Conservation (phyloP, 2,113 vertebrate genomes). For the Probosciger aterrimus region DNA sequence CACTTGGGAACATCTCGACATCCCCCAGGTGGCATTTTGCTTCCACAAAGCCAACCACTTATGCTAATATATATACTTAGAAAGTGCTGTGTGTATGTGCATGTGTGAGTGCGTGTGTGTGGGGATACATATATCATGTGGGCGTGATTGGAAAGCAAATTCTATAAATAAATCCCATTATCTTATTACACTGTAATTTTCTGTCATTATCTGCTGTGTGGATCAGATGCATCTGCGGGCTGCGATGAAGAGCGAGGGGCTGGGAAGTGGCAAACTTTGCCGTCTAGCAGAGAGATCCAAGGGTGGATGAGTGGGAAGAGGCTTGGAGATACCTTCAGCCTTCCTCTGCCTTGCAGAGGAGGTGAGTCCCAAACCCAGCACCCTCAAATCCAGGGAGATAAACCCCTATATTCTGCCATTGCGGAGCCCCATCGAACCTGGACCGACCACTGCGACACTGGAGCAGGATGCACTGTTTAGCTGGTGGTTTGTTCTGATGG, state of each 20-base stretch:
- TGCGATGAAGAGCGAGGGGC: slow-evolving; percentile 22
- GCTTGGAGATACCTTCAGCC: neutral
- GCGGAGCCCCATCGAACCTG: accelerated
- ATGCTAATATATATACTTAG: slow-evolving; percentile 40
- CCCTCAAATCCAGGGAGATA: accelerated
- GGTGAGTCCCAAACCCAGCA: neutral
- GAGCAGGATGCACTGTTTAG: accelerated
- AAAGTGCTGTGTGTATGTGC: neutral
- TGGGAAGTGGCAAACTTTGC: slow-evolving; percentile 33
- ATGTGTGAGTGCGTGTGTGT: neutral
- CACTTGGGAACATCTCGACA: slow-evolving; percentile 44
- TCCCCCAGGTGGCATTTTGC: slow-evolving; percentile 56
- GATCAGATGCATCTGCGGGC: slow-evolving; percentile 59
- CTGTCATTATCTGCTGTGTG: slow-evolving; percentile 51
- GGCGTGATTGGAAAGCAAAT: slow-evolving; percentile 48
- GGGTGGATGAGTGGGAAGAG: neutral
- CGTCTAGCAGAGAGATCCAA: neutral
- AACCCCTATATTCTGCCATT: neutral
- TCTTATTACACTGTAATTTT: slow-evolving; percentile 66
- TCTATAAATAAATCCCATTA: slow-evolving; percentile 69
- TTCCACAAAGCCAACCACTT: slow-evolving; percentile 55
- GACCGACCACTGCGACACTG: accelerated
- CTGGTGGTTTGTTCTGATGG: neutral
- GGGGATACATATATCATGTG: neutral
- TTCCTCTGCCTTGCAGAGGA: no score